A percentile compares a stretch with the other conserved stretches of the same genome.
These are phyloP conservation scores for Sterna hirundo DNA, from an alignment of 2,113 vertebrate species.

Conservation along the genomic window DNA sequence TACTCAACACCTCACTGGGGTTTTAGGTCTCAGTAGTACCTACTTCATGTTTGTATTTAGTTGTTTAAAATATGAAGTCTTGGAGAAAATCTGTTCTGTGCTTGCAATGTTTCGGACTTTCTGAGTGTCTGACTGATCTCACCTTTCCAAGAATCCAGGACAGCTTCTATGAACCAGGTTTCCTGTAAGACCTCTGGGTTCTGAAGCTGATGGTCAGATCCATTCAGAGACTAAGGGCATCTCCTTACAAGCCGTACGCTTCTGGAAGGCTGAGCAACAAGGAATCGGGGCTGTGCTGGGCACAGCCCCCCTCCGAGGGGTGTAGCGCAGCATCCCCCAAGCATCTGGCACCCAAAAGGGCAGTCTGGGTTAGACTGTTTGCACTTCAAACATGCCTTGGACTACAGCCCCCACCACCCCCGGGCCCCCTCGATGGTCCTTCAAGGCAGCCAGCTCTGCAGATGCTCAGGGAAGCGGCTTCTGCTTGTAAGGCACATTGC, in stretches of 20 bases:
- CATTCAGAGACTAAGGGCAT: neutral
- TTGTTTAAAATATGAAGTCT: neutral
- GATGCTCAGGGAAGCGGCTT: neutral
- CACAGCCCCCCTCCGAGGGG: neutral
- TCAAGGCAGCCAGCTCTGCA: neutral
- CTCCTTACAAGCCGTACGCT: neutral
- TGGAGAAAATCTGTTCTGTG: neutral
- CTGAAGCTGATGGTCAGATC: neutral
- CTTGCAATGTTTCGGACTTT: neutral
- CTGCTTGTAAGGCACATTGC: neutral
- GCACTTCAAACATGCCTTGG: neutral
- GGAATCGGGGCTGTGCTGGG: neutral
- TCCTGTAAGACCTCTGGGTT: neutral
- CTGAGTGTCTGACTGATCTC: neutral
- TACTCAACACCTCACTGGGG: neutral
- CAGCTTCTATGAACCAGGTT: neutral
- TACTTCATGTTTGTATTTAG: neutral
- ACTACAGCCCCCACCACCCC: neutral
- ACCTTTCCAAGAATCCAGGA: neutral
- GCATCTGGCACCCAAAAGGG: neutral
- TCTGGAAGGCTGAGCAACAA: neutral
- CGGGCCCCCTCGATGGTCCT: rapidly evolving
- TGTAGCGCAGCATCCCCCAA: neutral
- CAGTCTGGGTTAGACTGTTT: neutral
- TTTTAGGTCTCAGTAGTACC: neutral